Conservation (phyloP, 2,888 invertebrate genomes). For the Stegophylla sp. region DNA sequence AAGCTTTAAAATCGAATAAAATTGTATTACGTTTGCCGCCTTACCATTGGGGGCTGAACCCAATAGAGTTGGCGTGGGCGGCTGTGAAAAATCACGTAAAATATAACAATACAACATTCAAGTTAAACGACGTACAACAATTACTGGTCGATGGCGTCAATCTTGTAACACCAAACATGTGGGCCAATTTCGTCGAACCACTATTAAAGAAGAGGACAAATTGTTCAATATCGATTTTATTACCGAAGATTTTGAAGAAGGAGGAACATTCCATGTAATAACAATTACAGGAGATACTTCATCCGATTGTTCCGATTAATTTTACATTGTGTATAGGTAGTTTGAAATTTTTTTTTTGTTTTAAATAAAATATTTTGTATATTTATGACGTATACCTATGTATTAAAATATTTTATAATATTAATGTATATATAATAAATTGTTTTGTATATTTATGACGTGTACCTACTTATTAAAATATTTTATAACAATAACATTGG, state of each 20-base stretch:
- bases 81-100: slow-evolving; percentile 4
- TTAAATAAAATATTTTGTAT: too few species aligned
- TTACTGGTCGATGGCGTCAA: background rate
- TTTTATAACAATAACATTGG: too few species aligned
- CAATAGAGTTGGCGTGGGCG: background rate
- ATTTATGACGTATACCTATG: too few species aligned
- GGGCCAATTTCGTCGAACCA: background rate
- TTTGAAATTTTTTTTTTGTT: too few species aligned
- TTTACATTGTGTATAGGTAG: too few species aligned
- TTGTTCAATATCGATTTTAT: background rate
- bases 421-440: too few species aligned
- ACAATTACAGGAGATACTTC: background rate
- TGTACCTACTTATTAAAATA: too few species aligned
- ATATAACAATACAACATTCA: background rate
- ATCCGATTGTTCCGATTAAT: background rate
- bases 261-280: slow-evolving; percentile 20
- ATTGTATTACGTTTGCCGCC: slow-evolving; percentile 11
- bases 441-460: too few species aligned
- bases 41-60: background rate
- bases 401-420: too few species aligned
- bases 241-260: background rate
- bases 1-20: background rate
- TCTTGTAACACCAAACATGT: background rate
- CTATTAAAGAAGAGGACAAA: slow-evolving; percentile 13
- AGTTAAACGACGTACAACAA: background rate